A percentile compares a stretch with the other conserved stretches of the same genome.
phyloP scores from a whole-genome alignment of 2,797 vertebrate species.

The Tangara arthus region DNA sequence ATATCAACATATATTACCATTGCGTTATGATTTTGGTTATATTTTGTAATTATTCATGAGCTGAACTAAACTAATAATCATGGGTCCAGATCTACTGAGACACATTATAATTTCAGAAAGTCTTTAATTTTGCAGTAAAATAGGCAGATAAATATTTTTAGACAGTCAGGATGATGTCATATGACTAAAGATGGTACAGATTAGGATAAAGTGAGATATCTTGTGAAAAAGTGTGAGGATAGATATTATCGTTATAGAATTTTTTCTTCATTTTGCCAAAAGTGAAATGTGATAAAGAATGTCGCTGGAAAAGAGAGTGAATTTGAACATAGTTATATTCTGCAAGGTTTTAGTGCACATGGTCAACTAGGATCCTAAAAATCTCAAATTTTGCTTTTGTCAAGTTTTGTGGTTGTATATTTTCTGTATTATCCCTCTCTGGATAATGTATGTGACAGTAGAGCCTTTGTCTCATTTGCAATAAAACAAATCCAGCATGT shows the following conservation, averaged over 20 bases:
- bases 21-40: background rate
- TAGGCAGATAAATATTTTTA: background rate
- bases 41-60: background rate
- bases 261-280: background rate
- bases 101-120: background rate
- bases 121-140: background rate
- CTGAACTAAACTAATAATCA: background rate
- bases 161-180: background rate
- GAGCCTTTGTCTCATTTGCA: background rate
- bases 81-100: background rate
- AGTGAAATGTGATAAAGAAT: background rate
- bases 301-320: background rate
- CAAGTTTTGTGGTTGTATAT: background rate
- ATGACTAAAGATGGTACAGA: background rate
- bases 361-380: background rate
- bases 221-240: background rate
- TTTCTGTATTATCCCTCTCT: background rate
- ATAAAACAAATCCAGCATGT: background rate
- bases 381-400: background rate
- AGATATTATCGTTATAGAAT: rapidly evolving
- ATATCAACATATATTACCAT: background rate
- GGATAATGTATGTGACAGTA: background rate
- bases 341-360: background rate
- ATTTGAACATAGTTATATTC: background rate
- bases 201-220: background rate